These are phyloP conservation scores for Ictalurus furcatus DNA, from an alignment of 2,113 vertebrate genomes.

Conservation along the genomic window DNA sequence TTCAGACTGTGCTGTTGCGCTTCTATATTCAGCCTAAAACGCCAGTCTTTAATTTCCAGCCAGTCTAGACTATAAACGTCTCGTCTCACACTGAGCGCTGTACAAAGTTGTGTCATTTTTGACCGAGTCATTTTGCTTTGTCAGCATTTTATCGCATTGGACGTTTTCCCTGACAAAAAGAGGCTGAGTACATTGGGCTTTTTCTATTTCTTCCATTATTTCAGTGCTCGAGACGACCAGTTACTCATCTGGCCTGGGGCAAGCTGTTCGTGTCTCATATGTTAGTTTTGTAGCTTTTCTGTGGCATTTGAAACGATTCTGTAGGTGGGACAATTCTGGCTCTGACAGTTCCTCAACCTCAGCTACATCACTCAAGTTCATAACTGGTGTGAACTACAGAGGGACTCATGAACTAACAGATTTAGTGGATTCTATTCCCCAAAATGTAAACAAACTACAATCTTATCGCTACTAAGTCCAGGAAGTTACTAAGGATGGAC, in stretches of 20 bases:
- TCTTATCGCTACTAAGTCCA: no score
- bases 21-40: slow-evolving; percentile 25
- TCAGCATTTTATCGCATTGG: slow-evolving; percentile 8
- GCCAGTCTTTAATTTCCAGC: slow-evolving; percentile 11
- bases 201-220: slow-evolving; percentile 12
- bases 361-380: neutral
- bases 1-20: neutral
- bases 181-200: slow-evolving; percentile 57
- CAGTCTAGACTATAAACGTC: slow-evolving; percentile 4
- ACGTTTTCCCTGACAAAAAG: slow-evolving; percentile 34
- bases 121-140: neutral
- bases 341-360: neutral
- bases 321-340: neutral
- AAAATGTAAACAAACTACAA: neutral
- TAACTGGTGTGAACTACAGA: neutral
- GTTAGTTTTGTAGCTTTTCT: neutral
- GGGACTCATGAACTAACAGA: neutral
- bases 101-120: slow-evolving; percentile 6
- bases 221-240: neutral
- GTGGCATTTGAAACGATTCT: neutral
- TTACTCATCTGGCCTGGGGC: neutral
- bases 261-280: neutral
- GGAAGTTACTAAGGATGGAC: neutral
- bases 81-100: neutral
- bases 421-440: neutral